Evolutionary conservation across 2,797 vertebrate genomes (phyloP).

Genomic region (Remorina albescens): DNA sequence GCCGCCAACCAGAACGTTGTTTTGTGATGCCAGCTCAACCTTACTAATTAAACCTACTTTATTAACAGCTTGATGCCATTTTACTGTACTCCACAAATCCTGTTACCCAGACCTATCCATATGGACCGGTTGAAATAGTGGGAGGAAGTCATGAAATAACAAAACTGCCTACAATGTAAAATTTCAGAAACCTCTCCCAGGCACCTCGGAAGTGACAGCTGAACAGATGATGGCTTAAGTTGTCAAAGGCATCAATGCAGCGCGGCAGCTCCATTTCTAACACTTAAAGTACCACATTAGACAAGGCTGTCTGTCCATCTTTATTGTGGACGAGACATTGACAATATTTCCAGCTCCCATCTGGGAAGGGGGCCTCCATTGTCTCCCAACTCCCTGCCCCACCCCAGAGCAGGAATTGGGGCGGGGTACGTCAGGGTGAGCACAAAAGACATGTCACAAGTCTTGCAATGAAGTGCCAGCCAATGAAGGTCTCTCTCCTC

Average conservation of each 20-base stretch:
- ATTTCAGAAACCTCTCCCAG: slow-evolving; percentile 11
- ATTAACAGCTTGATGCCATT: slow-evolving; percentile 24
- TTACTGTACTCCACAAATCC: slow-evolving; percentile 8
- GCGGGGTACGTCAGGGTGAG: slow-evolving; percentile 62
- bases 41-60: slow-evolving; percentile 53
- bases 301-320: slow-evolving; percentile 70
- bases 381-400: slow-evolving; percentile 68
- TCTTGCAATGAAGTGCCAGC: slow-evolving; percentile 76
- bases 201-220: slow-evolving; percentile 9
- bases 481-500: slow-evolving; percentile 72
- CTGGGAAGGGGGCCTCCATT: slow-evolving; percentile 75
- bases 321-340: slow-evolving; percentile 71
- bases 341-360: slow-evolving; percentile 79
- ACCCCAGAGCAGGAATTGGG: slow-evolving; percentile 55
- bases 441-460: slow-evolving; percentile 82
- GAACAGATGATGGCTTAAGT: slow-evolving; percentile 21
- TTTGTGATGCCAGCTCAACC: slow-evolving; percentile 32
- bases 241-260: slow-evolving; percentile 26
- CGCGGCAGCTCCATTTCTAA: slow-evolving; percentile 29
- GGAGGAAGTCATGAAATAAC: neutral
- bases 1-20: slow-evolving; percentile 25
- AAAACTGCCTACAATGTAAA: neutral
- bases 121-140: neutral
- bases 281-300: slow-evolving; percentile 48
- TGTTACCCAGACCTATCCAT: slow-evolving; percentile 10